Percentiles rank a stretch among this genome's conserved stretches.
These are phyloP conservation scores for Cavia aperea DNA, from an alignment of 2,113 vertebrate genomes.

Conservation along the genomic window DNA sequence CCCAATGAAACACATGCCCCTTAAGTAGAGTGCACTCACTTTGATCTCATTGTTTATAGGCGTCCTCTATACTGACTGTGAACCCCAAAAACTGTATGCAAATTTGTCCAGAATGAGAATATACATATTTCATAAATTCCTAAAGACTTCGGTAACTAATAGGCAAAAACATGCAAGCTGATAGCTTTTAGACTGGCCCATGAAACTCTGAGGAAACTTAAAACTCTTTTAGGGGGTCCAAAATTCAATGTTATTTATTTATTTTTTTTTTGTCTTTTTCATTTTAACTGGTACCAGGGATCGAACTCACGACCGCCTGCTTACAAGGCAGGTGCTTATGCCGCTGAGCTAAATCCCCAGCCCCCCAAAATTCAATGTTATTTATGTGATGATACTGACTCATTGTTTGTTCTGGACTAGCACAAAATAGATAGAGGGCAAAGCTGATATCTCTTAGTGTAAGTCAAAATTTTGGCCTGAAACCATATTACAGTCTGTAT, in stretches of 20 bases:
- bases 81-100: background rate
- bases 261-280: too few species aligned
- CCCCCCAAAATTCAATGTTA: background rate
- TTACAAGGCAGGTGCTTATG: too few species aligned
- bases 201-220: background rate
- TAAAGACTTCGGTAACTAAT: background rate
- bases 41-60: background rate
- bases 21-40: background rate
- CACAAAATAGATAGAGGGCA: background rate
- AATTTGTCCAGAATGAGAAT: background rate
- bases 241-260: background rate
- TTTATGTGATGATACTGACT: background rate
- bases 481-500: rapidly evolving
- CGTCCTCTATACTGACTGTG: background rate
- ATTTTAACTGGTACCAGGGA: too few species aligned
- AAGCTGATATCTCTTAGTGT: background rate
- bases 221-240: background rate
- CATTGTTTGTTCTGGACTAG: background rate
- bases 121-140: background rate
- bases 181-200: background rate
- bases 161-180: background rate
- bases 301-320: too few species aligned
- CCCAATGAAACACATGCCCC: background rate
- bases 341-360: too few species aligned
- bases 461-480: background rate